Conservation (phyloP, 2,797 vertebrate genomes). For the Eurystomus glaucurus region DNA sequence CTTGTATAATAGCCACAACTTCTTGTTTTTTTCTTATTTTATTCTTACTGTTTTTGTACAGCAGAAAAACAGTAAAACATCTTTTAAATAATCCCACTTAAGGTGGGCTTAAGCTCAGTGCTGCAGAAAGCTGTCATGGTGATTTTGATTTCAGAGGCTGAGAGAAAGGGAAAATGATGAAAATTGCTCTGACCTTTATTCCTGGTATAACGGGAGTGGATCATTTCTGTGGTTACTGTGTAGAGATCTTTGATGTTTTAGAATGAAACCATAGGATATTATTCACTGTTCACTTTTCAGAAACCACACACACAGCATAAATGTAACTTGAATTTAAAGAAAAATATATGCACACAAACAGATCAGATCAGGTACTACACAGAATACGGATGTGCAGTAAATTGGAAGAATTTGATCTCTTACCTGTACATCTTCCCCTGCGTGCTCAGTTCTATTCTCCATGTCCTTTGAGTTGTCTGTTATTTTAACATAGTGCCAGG, state of each 20-base stretch:
- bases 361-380: neutral
- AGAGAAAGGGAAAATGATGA: conserved; percentile 24
- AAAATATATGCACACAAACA: neutral
- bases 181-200: conserved; percentile 54
- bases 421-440: neutral
- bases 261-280: neutral
- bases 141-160: conserved; percentile 37
- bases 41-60: neutral
- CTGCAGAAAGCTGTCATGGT: conserved; percentile 3
- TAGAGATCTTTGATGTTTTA: conserved; percentile 10
- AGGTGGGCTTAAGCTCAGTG: conserved; percentile 21
- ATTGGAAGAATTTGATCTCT: conserved; percentile 24
- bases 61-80: conserved; percentile 17
- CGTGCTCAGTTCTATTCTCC: neutral
- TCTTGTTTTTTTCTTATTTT: neutral
- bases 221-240: conserved; percentile 4
- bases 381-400: neutral
- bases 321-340: neutral
- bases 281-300: neutral
- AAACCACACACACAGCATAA: neutral
- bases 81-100: conserved; percentile 23
- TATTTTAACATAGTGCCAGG: neutral
- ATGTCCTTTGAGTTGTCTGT: neutral
- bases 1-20: neutral
- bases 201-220: neutral